Base-by-base conservation (phyloP, 2,888 invertebrate species). In the Acronicta leporina region DNA sequence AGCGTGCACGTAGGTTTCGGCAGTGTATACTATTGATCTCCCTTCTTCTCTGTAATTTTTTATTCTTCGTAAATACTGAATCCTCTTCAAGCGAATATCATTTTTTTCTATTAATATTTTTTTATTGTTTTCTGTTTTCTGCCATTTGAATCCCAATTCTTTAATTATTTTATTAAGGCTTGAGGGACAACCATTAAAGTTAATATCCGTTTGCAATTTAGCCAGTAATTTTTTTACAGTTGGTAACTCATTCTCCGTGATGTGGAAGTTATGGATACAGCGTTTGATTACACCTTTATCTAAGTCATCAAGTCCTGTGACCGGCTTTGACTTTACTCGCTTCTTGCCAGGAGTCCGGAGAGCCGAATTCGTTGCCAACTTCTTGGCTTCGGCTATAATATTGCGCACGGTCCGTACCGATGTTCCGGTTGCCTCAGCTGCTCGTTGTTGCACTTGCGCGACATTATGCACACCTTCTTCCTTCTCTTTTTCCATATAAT, bases 181-280 rank as follows among this genome's bases (percentile, higher is more conserved):
- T 25, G 16, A 14, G n/a, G 9, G 10, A 35, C 14, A 48, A 2
- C 48, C 55, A 11, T 56, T 30, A 35, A 56, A 48, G n/a, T 43
- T n/a, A 7, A 48, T 48, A 8, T 41, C 27, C 5, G 4, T 14
- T 15, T 35, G 30, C 25, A 56, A 13, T 10, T 35, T 38, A 0
- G 13, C 5, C 5, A 10, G 25, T 27, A 83, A 48, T 42, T 73
- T 73, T 13, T 42, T 52, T 13, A 82, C 42, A 8, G 82, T 78
- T 0, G 76, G 77, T 1, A 81, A 53, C 48, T 79, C 77, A 42
- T 83, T 80, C 33, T 81, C 59, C 2, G 67, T 71, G 4, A 51
- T 41, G 53, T 85, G 82, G 44, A 76, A 83, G 58, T 81, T 83
- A 42, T 85, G 80, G 8, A 84, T 72, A 35, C 71, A 75, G n/a